Evolutionary conservation across 2,113 vertebrate genomes (phyloP).

Genomic region (Ornithorhynchus anatinus): DNA sequence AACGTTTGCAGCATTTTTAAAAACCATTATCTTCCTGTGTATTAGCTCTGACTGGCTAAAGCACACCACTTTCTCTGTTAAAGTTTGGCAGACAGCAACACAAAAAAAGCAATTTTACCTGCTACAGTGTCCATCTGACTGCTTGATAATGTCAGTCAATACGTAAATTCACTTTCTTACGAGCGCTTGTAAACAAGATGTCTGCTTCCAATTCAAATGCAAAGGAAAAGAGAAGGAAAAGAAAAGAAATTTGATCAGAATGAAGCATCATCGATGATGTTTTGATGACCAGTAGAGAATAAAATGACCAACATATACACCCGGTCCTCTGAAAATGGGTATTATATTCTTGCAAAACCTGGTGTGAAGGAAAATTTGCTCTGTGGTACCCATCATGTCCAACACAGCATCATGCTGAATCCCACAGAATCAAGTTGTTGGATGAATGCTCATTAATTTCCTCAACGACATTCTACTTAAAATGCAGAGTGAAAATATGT

Average conservation of each 20-base stretch:
- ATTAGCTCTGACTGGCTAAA: slow-evolving; percentile 63
- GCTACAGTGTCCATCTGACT: slow-evolving; percentile 67
- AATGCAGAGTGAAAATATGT: too few relatives aligned
- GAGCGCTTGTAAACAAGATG: slow-evolving; percentile 61
- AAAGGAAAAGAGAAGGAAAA: slow-evolving; percentile 34
- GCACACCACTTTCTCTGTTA: slow-evolving; percentile 70
- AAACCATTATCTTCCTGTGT: slow-evolving; percentile 67
- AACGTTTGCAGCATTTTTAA: slow-evolving; percentile 70
- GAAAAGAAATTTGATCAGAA: neutral
- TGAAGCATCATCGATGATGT: slow-evolving; percentile 21
- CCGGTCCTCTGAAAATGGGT: neutral
- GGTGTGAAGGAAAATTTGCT: too few relatives aligned
- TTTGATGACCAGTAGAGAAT: slow-evolving; percentile 15
- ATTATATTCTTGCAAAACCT: too few relatives aligned
- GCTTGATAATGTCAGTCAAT: slow-evolving; percentile 79
- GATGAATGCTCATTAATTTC: too few relatives aligned
- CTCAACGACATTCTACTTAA: too few relatives aligned
- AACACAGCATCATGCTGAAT: too few relatives aligned
- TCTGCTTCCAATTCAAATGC: slow-evolving; percentile 46
- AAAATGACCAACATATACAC: neutral
- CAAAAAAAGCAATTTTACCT: slow-evolving; percentile 73
- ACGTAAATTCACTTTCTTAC: slow-evolving; percentile 68
- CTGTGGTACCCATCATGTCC: too few relatives aligned
- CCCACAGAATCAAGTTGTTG: too few relatives aligned
- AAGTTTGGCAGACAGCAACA: slow-evolving; percentile 71